Evolutionary conservation across 2,113 vertebrate species (phyloP).

Genomic region (Corydoras maculifer): DNA sequence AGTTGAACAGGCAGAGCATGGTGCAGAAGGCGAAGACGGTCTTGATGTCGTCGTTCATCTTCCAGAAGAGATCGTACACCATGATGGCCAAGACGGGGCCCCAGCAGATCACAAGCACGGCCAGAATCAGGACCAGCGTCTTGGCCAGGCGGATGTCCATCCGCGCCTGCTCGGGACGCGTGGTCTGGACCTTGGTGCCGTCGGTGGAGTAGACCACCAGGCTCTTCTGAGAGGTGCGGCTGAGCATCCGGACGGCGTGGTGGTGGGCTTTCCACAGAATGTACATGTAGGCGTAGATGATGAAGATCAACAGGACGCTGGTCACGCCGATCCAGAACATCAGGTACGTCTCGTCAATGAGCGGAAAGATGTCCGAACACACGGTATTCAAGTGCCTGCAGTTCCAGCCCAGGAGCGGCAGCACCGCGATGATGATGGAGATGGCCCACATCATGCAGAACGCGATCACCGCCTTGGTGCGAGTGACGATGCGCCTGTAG

Average conservation of each 20-base stretch:
- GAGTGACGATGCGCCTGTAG: conserved; percentile 94
- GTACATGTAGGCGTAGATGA: conserved; percentile 97
- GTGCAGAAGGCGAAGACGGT: conserved; percentile 97
- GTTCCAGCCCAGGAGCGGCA: conserved; percentile 97
- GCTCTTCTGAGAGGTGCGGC: conserved; percentile 93
- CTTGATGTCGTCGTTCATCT: conserved; percentile 94
- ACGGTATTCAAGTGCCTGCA: conserved; percentile 90
- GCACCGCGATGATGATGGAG: conserved; percentile 88
- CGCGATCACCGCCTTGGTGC: conserved; percentile 93
- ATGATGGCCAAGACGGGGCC: conserved; percentile 96
- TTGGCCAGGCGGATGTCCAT: conserved; percentile 99
- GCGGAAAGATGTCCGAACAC: conserved; percentile 96
- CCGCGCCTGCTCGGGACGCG: conserved; percentile 88
- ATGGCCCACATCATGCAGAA: conserved; percentile 98
- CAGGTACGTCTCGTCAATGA: conserved; percentile 93
- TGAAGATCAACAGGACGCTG: conserved; percentile 87
- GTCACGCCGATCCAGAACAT: conserved; percentile 98
- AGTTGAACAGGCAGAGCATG: conserved; percentile 97
- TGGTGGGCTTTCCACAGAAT: conserved; percentile 98
- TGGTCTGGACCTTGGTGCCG: conserved; percentile 90
- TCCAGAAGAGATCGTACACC: conserved; percentile 98
- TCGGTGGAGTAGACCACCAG: conserved; percentile 88
- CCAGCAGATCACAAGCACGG: conserved; percentile 97
- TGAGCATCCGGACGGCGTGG: conserved; percentile 92
- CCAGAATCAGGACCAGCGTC: conserved; percentile 95